These are phyloP conservation scores for Tonatia bakeri DNA, from an alignment of 2,113 vertebrate genomes.

Conservation along the genomic window DNA sequence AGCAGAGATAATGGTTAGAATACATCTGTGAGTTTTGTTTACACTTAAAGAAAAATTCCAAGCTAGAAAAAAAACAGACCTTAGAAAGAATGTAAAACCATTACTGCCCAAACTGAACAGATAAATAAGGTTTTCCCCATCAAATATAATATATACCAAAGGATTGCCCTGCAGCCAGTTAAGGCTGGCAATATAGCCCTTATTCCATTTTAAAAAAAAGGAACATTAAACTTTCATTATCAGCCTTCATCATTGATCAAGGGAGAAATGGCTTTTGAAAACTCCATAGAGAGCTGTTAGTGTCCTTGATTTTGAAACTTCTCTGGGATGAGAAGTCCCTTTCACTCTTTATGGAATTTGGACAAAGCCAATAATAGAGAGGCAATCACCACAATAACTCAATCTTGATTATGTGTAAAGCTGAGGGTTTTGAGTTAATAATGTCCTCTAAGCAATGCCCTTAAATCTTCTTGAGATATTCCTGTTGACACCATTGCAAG, in stretches of 20 bases:
- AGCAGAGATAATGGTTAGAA: neutral
- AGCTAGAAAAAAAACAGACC: neutral
- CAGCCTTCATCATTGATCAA: neutral
- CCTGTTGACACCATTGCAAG: neutral
- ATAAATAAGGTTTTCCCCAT: neutral
- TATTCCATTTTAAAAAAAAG: neutral
- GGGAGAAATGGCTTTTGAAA: neutral
- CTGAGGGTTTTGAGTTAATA: conserved; percentile 5
- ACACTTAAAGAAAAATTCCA: neutral
- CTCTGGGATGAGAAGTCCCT: neutral
- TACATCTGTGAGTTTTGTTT: neutral
- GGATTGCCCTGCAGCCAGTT: neutral
- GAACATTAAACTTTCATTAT: neutral
- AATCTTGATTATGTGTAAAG: neutral
- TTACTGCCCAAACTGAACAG: neutral
- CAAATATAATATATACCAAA: neutral
- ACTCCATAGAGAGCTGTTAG: neutral
- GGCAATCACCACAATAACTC: neutral
- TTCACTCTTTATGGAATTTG: neutral
- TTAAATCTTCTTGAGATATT: conserved; percentile 32
- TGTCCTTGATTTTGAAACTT: neutral
- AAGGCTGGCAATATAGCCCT: neutral
- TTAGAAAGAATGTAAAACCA: neutral
- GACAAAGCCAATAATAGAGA: neutral
- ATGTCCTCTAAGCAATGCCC: neutral